Base-by-base conservation (phyloP, 2,113 vertebrate species). In the Microtus richardsoni region DNA sequence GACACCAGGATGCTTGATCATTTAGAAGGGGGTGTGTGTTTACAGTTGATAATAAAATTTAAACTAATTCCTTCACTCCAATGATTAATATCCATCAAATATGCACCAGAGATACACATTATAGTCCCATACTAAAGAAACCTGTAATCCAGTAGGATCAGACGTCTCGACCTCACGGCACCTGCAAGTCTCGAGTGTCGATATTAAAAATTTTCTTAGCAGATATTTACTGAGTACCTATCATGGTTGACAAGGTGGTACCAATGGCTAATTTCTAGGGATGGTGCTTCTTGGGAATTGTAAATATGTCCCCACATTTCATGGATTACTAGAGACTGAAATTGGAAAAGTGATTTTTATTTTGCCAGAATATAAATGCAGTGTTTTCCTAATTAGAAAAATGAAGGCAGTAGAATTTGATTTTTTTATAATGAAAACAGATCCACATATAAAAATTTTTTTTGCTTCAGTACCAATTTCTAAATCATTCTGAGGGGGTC, bases 371-470 rank as follows among this genome's bases (percentile, higher is more conserved):
- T 83, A 10, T 94, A 79, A 93, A 90, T 90, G 39, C 17, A 87
- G 28, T n/a, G n/a, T n/a, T 95, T 97, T 92, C 22, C 75, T 88
- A 58, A 49, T 77, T 89, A 79, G 44, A 85, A 71, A 87, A 88
- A 88, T 66, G 49, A 36, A 66, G n/a, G 2, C 44, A 78, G 60
- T 71, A 5, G 58, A 58, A 79, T 92, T 96, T 93, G n/a, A 79
- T 90, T 93, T 91, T n/a, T 91, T 90, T n/a, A 14, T 91, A 82
- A 92, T 66, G 60, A 95, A 88, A 96, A 95, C 33, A 74, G 12
- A 36, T 88, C 41, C 88, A 5, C 17, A 44, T 49, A 90, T 78
- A 84, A 94, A 49, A 28, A 78, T 11, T 12, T 88, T 89, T 73
- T 88, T 86, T 71, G 41, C 54, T 70, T 93, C 47, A 75, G 14